Base-by-base conservation (phyloP, 2,113 vertebrate species). In the Hirundichthys speculiger region DNA sequence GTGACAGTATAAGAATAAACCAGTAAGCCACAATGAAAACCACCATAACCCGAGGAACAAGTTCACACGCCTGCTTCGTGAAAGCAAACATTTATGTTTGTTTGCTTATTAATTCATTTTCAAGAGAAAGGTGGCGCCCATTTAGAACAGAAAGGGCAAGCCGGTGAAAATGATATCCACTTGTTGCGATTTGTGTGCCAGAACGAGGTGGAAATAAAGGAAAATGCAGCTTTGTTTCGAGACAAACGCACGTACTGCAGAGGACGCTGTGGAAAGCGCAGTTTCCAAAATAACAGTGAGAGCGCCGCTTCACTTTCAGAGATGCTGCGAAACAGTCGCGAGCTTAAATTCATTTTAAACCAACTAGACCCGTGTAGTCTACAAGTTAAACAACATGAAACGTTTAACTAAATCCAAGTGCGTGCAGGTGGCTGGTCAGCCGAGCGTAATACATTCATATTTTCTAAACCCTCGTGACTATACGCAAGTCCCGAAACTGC, bases 281-380 rank as follows among this genome's bases (percentile, higher is more conserved):
- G 19, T 72, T 75, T 84, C 67, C 69, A 66, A 58, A 84, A 69
- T 69, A 75, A 54, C 47, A 63, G 47, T 8, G 53, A 20, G 51
- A 49, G 38, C 25, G 6, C 43, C 22, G 43, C 30, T 34, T 34
- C 64, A 47, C 39, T 60, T 39, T 49, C 34, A 49, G 13, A 69
- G 77, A 82, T 77, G 79, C 69, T 68, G 49, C 27, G 3, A 58
- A 25, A 41, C 19, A 41, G 1, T 12, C 3, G 25, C 20, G 47
- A 4, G 8, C 22, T 63, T n/a, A 66, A 50, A 54, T 47, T 0
- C 27, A 22, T 7, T 30, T 20, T 49, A 14, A 1, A 8, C 4
- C 10, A 15, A 4, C 1, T 43, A 13, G 2, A 48, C 0, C 1
- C 7, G 0, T 1, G 9, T 19, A 2, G 14, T 4, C 30, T 39